Evolutionary conservation across 2,888 invertebrate genomes (phyloP).

Genomic region (Cataglyphis livida): DNA sequence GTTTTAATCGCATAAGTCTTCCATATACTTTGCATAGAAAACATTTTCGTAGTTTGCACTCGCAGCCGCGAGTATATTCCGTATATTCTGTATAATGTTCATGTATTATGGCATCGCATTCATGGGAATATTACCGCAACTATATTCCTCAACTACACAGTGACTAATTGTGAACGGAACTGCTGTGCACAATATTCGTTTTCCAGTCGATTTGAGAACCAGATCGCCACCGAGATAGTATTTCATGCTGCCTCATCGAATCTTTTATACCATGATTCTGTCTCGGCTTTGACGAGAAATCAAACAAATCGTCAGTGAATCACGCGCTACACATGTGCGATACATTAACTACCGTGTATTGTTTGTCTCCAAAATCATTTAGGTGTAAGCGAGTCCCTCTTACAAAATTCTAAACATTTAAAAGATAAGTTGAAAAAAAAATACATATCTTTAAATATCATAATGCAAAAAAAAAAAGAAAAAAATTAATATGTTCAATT

Average conservation of each 20-base stretch:
- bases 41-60: background rate
- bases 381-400: background rate
- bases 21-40: background rate
- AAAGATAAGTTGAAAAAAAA: background rate
- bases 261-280: constrained; percentile 48
- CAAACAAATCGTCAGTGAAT: constrained; percentile 43
- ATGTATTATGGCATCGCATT: constrained; percentile 26
- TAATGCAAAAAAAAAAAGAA: background rate
- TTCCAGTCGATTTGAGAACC: constrained; percentile 58
- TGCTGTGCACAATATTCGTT: constrained; percentile 54
- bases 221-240: constrained; percentile 47
- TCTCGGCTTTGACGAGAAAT: constrained; percentile 38
- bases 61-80: background rate
- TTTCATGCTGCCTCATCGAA: constrained; percentile 45
- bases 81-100: constrained; percentile 14
- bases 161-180: constrained; percentile 54
- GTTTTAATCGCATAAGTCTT: constrained; percentile 15
- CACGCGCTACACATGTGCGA: constrained; percentile 1
- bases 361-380: background rate
- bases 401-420: background rate
- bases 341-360: constrained; percentile 32
- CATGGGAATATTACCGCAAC: constrained; percentile 28
- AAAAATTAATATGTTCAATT: background rate
- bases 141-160: constrained; percentile 29
- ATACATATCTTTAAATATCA: background rate